phyloP scores from a whole-genome alignment of 2,113 vertebrate species.

The Orientallactaga bullata region DNA sequence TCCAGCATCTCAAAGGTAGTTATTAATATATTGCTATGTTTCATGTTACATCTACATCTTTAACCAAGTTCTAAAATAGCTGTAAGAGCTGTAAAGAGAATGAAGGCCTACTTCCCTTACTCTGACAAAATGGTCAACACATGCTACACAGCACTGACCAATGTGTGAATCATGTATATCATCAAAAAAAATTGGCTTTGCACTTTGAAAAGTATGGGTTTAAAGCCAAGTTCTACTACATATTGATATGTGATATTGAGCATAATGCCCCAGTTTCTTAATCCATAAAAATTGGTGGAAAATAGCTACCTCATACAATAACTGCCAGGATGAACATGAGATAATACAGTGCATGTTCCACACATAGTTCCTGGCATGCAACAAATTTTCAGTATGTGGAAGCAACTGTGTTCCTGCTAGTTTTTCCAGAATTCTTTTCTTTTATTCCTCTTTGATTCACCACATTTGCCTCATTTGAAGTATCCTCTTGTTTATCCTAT shows the following conservation, averaged over 20 bases:
- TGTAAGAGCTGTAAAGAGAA: neutral
- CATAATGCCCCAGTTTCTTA: neutral
- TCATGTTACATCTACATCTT: conserved; percentile 24
- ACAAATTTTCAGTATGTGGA: neutral
- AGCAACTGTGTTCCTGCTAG: neutral
- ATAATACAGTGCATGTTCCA: neutral
- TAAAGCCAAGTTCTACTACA: neutral
- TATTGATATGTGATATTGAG: neutral
- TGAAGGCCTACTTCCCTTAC: neutral
- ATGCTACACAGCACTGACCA: neutral
- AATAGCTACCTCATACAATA: neutral
- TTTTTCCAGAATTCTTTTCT: neutral
- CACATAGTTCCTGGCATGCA: fast-evolving
- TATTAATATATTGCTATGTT: conserved; percentile 22
- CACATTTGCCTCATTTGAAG: neutral
- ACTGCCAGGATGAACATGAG: neutral
- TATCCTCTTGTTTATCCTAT: neutral
- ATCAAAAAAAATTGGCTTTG: conserved; percentile 4
- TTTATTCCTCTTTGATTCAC: neutral
- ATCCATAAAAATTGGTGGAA: neutral
- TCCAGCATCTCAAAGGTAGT: neutral
- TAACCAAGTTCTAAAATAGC: conserved; percentile 34
- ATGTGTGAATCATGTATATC: neutral
- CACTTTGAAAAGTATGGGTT: neutral
- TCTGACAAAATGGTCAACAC: neutral